Evolutionary conservation across 2,888 invertebrate species (phyloP).

Genomic region (Thera britannica): DNA sequence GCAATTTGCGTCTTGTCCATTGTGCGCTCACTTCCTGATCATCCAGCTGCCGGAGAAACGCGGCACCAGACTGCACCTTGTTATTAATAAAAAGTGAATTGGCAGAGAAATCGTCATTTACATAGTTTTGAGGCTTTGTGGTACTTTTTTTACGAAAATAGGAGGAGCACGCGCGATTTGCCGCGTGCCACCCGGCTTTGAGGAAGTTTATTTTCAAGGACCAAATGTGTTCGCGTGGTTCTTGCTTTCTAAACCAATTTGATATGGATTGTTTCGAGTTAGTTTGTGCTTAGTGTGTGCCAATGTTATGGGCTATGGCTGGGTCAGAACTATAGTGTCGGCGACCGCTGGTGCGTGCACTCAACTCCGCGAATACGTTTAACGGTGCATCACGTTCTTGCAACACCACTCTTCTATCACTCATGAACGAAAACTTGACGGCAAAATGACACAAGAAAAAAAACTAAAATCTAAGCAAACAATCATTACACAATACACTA

Average conservation of each 20-base stretch:
- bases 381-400: conserved; percentile 71
- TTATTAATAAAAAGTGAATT: conserved; percentile 74
- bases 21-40: conserved; percentile 71
- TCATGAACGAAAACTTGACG: conserved; percentile 40
- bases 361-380: conserved; percentile 77
- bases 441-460: conserved; percentile 18
- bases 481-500: conserved; percentile 1
- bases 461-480: conserved; percentile 8
- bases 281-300: conserved; percentile 32
- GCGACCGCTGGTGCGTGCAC: conserved; percentile 79
- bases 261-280: conserved; percentile 16
- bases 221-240: conserved; percentile 24
- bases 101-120: conserved; percentile 63
- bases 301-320: conserved; percentile 46
- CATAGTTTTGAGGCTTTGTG: conserved; percentile 66
- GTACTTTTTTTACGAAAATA: conserved; percentile 56
- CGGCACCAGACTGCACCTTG: conserved; percentile 65
- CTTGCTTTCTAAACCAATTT: not conserved
- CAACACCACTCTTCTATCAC: conserved; percentile 57
- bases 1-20: conserved; percentile 62
- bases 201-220: conserved; percentile 10
- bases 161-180: conserved; percentile 52
- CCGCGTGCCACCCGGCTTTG: conserved; percentile 52
- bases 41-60: conserved; percentile 76
- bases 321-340: conserved; percentile 69